phyloP scores from a whole-genome alignment of 2,797 vertebrate species.

The Oryzias sinensis region DNA sequence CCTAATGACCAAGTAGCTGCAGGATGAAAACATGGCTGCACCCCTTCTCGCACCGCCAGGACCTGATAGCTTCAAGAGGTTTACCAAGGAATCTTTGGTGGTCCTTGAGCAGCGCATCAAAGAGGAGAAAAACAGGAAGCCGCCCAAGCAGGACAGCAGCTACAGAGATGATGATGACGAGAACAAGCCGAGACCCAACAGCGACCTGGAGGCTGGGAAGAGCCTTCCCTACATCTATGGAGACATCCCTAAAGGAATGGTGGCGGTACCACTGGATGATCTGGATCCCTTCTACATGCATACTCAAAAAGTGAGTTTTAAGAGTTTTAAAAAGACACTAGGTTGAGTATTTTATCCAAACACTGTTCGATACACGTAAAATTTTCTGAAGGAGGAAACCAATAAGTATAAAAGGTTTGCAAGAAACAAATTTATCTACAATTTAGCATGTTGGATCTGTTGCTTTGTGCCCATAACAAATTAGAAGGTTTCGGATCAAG shows the following conservation, averaged over 20 bases:
- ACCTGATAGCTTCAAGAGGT: constrained; percentile 95
- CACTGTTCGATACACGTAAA: not conserved
- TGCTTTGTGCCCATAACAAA: too few relatives aligned
- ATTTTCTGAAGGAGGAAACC: too few relatives aligned
- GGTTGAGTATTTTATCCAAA: constrained; percentile 4
- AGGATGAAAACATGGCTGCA: constrained; percentile 99
- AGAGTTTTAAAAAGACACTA: constrained; percentile 1
- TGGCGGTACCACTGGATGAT: constrained; percentile 95
- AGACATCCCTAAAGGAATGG: constrained; percentile 88
- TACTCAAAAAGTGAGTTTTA: constrained; percentile 89
- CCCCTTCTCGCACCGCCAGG: constrained; percentile 97
- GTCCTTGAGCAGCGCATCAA: constrained; percentile 93
- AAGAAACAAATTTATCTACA: too few relatives aligned
- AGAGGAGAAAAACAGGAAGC: constrained; percentile 94
- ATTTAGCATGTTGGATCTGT: too few relatives aligned
- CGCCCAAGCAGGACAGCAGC: constrained; percentile 93
- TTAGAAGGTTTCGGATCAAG: too few relatives aligned
- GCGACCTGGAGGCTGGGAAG: constrained; percentile 95
- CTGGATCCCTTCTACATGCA: constrained; percentile 97
- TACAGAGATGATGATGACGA: constrained; percentile 97
- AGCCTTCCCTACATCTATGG: constrained; percentile 98
- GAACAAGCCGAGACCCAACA: constrained; percentile 95
- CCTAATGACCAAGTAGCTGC: constrained; percentile 88
- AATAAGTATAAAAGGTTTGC: too few relatives aligned
- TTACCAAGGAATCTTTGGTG: constrained; percentile 92